Conservation (phyloP, 2,797 vertebrate genomes). For the Pseudopleuronectes americanus region DNA sequence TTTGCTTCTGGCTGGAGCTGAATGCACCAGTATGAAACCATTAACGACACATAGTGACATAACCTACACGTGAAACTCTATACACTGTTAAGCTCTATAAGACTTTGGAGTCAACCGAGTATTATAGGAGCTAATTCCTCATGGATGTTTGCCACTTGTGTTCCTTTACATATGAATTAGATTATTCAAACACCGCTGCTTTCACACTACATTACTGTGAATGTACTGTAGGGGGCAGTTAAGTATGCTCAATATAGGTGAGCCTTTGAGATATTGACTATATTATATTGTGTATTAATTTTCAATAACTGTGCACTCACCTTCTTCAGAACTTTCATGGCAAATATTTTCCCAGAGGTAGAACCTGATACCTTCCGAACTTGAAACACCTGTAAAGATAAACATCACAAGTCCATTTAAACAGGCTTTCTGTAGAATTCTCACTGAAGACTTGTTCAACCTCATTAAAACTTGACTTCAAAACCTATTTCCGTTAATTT, state of each 20-base stretch:
- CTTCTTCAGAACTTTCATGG: conserved; percentile 99
- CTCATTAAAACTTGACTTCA: background rate
- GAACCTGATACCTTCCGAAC: conserved; percentile 93
- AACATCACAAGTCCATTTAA: background rate
- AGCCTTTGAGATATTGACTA: background rate
- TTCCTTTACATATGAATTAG: conserved; percentile 20
- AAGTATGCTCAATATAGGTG: background rate
- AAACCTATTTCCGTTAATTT: background rate
- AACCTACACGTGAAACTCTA: conserved; percentile 18
- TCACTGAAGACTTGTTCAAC: background rate
- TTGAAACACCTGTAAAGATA: conserved; percentile 90
- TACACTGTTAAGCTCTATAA: conserved; percentile 10
- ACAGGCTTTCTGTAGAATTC: background rate
- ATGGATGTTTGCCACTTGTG: conserved; percentile 1
- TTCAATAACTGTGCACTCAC: conserved; percentile 78
- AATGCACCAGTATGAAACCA: conserved; percentile 36
- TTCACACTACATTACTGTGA: background rate
- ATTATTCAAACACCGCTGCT: background rate
- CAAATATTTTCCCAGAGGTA: conserved; percentile 94
- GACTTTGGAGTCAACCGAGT: background rate
- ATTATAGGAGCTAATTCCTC: conserved; percentile 13
- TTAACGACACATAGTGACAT: conserved; percentile 19
- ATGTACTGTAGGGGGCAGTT: conserved; percentile 19
- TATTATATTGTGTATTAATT: background rate
- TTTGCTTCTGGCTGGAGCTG: conserved; percentile 32